phyloP scores from a whole-genome alignment of 2,888 invertebrate species.

The Sturmia bella region DNA sequence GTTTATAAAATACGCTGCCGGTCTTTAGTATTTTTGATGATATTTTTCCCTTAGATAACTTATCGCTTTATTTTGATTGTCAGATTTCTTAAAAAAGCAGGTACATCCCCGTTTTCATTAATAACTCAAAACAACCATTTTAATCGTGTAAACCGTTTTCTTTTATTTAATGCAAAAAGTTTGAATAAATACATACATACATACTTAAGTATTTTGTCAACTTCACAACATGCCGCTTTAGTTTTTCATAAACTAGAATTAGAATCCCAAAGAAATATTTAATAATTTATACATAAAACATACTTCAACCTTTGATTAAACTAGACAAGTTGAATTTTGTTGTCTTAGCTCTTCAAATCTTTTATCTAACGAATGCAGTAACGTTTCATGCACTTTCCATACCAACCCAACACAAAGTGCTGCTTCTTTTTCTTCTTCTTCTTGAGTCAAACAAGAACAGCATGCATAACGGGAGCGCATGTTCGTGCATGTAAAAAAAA shows the following conservation, averaged over 20 bases:
- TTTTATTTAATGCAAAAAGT: no score
- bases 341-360: slow-evolving; percentile 66
- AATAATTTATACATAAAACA: slow-evolving; percentile 59
- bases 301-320: slow-evolving; percentile 63
- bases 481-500: slow-evolving; percentile 37
- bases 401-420: slow-evolving; percentile 2
- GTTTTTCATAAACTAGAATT: neutral
- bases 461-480: slow-evolving; percentile 32
- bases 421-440: neutral
- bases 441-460: slow-evolving; percentile 22
- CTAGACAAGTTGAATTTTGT: slow-evolving; percentile 67
- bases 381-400: neutral
- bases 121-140: no score
- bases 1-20: no score
- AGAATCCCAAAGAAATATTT: slow-evolving; percentile 2
- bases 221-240: neutral
- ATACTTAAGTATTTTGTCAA: neutral
- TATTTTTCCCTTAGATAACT: no score
- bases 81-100: no score
- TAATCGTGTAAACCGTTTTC: no score
- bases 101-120: no score
- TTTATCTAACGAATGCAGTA: slow-evolving; percentile 45
- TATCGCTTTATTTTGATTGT: no score
- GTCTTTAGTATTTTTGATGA: no score
- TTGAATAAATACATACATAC: neutral